Evolutionary conservation across 2,797 vertebrate species (phyloP).

Genomic region (Periophthalmus magnuspinnatus): DNA sequence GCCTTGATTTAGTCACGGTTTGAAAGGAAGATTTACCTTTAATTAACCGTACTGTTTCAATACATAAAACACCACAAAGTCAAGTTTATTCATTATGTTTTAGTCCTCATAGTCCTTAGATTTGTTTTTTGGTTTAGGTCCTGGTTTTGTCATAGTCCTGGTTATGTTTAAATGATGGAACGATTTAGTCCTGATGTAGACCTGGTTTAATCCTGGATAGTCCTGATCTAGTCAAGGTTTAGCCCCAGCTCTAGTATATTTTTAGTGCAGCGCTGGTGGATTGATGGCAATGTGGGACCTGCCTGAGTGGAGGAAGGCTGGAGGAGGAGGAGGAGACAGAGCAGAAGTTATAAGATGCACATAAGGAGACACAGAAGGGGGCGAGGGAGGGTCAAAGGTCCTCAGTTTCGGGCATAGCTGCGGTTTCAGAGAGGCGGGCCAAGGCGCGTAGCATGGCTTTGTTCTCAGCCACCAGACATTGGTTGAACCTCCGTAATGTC

Average conservation of each 20-base stretch:
- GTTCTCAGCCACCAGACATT: conserved; percentile 91
- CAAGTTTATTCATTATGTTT: neutral
- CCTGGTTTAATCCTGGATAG: neutral
- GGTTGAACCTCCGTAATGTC: conserved; percentile 87
- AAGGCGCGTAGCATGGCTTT: conserved; percentile 92
- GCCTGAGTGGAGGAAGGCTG: conserved; percentile 77
- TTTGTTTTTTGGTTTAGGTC: neutral
- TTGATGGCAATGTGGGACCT: conserved; percentile 73
- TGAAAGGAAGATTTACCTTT: no score
- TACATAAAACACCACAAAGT: no score
- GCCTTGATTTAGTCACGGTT: neutral
- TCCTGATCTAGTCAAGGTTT: neutral
- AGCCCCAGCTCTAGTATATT: neutral
- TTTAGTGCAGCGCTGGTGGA: conserved; percentile 9
- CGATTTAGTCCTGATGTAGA: no score
- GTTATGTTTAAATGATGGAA: no score
- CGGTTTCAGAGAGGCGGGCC: conserved; percentile 84
- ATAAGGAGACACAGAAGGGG: conserved; percentile 62
- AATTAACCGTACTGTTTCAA: no score
- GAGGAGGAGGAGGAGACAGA: conserved; percentile 76
- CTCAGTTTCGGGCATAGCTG: conserved; percentile 86
- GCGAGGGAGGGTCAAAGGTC: conserved; percentile 85
- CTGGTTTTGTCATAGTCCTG: neutral
- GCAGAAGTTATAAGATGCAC: conserved; percentile 32
- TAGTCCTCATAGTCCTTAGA: neutral